Percentiles rank a stretch among this genome's conserved stretches.
phyloP scores from a whole-genome alignment of 2,888 invertebrate genomes.

The Hoplodrina ambigua region DNA sequence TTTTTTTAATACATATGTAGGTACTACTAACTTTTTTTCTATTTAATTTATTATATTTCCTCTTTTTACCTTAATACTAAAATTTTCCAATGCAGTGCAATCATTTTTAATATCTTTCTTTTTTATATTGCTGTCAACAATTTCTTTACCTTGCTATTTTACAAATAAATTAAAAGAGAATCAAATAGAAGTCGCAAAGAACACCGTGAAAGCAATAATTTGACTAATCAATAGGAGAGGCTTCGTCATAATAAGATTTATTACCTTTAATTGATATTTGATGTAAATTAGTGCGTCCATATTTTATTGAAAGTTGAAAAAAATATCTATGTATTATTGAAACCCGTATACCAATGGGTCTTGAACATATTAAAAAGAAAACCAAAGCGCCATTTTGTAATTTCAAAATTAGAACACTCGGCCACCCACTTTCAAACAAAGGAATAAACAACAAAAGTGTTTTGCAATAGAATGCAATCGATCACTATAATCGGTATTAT shows the following conservation, averaged over 20 bases:
- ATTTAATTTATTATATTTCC: too few species aligned
- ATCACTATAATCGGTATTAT: conserved; percentile 72
- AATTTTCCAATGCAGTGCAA: too few species aligned
- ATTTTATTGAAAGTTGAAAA: background rate
- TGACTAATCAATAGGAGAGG: conserved; percentile 16
- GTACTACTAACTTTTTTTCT: too few species aligned
- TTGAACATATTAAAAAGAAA: conserved; percentile 18
- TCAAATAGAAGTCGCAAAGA: conserved; percentile 5
- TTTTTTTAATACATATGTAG: too few species aligned
- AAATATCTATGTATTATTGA: background rate
- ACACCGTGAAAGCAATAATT: conserved; percentile 24
- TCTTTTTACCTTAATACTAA: too few species aligned
- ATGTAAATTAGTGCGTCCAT: conserved; percentile 25
- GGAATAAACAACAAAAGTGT: conserved; percentile 69
- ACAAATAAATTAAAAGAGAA: conserved; percentile 17
- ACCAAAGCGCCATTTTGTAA: conserved; percentile 26
- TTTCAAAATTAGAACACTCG: conserved; percentile 66
- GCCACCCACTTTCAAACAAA: conserved; percentile 70
- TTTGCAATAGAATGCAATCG: conserved; percentile 72
- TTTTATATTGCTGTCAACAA: too few species aligned
- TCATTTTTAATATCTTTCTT: too few species aligned
- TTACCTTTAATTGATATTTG: conserved; percentile 6
- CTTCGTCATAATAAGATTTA: conserved; percentile 30
- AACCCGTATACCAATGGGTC: background rate
- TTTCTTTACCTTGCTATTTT: conserved; percentile 11